These are phyloP conservation scores for Eurosta solidaginis DNA, from an alignment of 1,140 invertebrate genomes.

Conservation along the genomic window DNA sequence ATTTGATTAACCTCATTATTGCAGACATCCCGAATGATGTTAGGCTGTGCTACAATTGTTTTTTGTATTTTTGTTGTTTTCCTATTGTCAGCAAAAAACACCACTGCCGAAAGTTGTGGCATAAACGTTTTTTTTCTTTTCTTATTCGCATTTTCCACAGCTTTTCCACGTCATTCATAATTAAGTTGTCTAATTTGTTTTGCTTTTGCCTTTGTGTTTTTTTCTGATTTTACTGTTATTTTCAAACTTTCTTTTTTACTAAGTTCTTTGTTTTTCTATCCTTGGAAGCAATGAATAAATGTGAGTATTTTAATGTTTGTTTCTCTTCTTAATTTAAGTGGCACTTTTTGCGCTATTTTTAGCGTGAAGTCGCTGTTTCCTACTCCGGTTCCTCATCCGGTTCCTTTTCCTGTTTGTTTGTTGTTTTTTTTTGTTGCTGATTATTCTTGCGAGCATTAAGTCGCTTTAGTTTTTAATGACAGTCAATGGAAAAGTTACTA, in stretches of 20 bases:
- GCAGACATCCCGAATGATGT: background rate
- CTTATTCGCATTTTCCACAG: conserved; percentile 35
- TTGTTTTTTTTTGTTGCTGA: too few species aligned
- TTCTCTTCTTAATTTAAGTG: conserved; percentile 24
- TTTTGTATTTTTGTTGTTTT: background rate
- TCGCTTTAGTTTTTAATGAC: background rate
- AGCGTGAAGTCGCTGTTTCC: background rate
- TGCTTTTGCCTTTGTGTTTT: conserved; percentile 31
- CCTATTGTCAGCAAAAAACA: background rate
- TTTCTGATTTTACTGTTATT: background rate
- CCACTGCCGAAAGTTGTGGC: background rate
- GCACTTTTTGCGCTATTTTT: background rate
- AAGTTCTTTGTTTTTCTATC: conserved; percentile 44
- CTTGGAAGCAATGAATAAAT: conserved; percentile 29
- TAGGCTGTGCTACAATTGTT: background rate
- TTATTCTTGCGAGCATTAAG: background rate
- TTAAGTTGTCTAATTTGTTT: conserved; percentile 59
- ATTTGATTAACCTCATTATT: conserved; percentile 18
- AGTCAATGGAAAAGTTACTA: background rate
- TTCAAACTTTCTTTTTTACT: conserved; percentile 44
- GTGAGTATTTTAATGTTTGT: conserved; percentile 53
- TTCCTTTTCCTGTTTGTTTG: background rate
- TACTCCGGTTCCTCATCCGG: background rate
- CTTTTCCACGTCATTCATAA: conserved; percentile 53
- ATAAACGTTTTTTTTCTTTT: background rate